phyloP scores from a whole-genome alignment of 1,140 invertebrate species.

The Hyles vespertilio region DNA sequence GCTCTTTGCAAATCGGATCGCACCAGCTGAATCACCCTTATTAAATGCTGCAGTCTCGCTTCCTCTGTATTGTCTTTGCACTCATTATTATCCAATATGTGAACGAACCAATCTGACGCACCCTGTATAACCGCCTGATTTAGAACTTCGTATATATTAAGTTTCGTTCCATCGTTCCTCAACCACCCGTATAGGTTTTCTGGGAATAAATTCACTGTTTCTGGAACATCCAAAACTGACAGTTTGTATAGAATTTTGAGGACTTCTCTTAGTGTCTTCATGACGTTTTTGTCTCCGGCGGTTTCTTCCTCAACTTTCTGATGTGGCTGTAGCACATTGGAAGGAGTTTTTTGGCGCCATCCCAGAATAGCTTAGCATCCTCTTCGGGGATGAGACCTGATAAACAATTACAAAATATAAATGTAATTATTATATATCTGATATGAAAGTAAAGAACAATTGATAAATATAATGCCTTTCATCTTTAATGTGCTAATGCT shows the following conservation, averaged over 20 bases:
- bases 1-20: conserved; percentile 88
- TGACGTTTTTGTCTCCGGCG: conserved; percentile 81
- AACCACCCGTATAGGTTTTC: conserved; percentile 81
- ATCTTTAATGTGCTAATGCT: no score
- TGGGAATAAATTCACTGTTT: conserved; percentile 82
- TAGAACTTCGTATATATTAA: conserved; percentile 78
- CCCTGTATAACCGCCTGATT: conserved; percentile 83
- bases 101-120: conserved; percentile 85
- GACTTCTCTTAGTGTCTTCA: conserved; percentile 81
- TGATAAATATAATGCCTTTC: no score
- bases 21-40: conserved; percentile 88
- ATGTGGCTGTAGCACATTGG: conserved; percentile 85
- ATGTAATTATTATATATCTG: no score
- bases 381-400: conserved; percentile 79
- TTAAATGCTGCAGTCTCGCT: conserved; percentile 82
- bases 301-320: conserved; percentile 83
- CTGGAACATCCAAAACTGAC: conserved; percentile 76
- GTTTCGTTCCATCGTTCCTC: conserved; percentile 72
- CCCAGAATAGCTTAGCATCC: conserved; percentile 87
- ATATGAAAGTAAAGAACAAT: no score
- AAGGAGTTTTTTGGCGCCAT: conserved; percentile 83
- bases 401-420: no score
- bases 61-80: conserved; percentile 78
- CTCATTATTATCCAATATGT: conserved; percentile 82
- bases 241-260: conserved; percentile 81